phyloP scores from a whole-genome alignment of 2,888 invertebrate genomes.

The Gymnocheta viridis region DNA sequence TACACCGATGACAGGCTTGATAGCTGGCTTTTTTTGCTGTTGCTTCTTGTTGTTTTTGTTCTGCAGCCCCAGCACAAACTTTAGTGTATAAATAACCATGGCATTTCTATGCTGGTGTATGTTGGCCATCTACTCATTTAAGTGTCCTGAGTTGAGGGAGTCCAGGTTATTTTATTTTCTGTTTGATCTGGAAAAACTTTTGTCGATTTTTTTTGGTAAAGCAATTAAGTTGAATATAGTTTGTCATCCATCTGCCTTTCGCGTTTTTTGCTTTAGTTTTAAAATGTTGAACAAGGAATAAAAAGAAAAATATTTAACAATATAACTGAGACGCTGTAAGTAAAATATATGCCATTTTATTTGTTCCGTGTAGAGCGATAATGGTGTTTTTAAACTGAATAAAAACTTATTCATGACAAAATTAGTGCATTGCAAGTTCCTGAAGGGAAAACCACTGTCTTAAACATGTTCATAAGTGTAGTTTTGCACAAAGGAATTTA shows the following conservation, averaged over 20 bases:
- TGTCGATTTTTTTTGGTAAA: constrained; percentile 46
- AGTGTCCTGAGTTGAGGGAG: constrained; percentile 18
- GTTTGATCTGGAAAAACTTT: constrained; percentile 71
- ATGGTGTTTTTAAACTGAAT: no score
- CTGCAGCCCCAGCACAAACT: constrained; percentile 23
- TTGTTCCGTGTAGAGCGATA: not conserved
- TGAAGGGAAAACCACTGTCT: no score
- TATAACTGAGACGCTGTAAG: not conserved
- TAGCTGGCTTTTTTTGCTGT: constrained; percentile 20
- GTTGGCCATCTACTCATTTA: constrained; percentile 37
- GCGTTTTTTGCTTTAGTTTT: not conserved
- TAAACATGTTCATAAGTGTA: no score
- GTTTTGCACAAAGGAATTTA: no score
- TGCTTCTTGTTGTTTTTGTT: constrained; percentile 29
- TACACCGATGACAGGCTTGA: constrained; percentile 69
- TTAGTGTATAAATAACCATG: constrained; percentile 25
- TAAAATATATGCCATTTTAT: not conserved
- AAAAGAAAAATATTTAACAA: not conserved
- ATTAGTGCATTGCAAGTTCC: no score
- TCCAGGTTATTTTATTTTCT: constrained; percentile 72
- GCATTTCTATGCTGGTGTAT: not conserved
- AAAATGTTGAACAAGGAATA: not conserved
- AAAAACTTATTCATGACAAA: no score
- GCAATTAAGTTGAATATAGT: constrained; percentile 55
- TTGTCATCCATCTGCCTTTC: constrained; percentile 21